Percentiles rank a stretch among this genome's conserved stretches.
phyloP scores from a whole-genome alignment of 2,888 invertebrate species.

The Erynnis tages region DNA sequence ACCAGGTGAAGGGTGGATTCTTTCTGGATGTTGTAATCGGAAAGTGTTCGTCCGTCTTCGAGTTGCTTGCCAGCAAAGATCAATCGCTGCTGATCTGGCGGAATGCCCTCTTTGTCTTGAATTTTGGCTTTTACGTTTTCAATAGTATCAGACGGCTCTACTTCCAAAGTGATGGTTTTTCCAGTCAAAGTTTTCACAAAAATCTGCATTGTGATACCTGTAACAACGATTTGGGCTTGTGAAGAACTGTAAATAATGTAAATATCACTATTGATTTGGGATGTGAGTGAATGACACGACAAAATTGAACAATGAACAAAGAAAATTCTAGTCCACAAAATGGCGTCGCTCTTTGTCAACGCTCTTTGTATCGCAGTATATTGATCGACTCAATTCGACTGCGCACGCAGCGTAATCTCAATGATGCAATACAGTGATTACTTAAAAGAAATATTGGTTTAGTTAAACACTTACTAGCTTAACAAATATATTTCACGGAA shows the following conservation, averaged over 20 bases:
- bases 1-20: too few species aligned
- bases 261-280: conserved; percentile 9
- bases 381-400: conserved; percentile 24
- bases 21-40: conserved; percentile 58
- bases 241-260: conserved; percentile 23
- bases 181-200: conserved; percentile 60
- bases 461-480: too few species aligned
- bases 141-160: conserved; percentile 62
- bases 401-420: conserved; percentile 22
- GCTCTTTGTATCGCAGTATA: too few species aligned
- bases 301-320: conserved; percentile 54
- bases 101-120: too few species aligned
- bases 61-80: conserved; percentile 41
- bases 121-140: too few species aligned
- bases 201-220: conserved; percentile 39
- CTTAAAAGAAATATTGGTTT: too few species aligned
- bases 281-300: conserved; percentile 1
- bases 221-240: conserved; percentile 26
- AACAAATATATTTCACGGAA: too few species aligned
- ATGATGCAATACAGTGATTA: conserved; percentile 30
- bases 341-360: conserved; percentile 52
- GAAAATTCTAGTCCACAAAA: conserved; percentile 69
- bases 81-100: too few species aligned
- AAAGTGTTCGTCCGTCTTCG: conserved; percentile 13
- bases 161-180: conserved; percentile 78